These are phyloP conservation scores for Psilopsiagon aurifrons DNA, from an alignment of 2,113 vertebrate genomes.

Conservation along the genomic window DNA sequence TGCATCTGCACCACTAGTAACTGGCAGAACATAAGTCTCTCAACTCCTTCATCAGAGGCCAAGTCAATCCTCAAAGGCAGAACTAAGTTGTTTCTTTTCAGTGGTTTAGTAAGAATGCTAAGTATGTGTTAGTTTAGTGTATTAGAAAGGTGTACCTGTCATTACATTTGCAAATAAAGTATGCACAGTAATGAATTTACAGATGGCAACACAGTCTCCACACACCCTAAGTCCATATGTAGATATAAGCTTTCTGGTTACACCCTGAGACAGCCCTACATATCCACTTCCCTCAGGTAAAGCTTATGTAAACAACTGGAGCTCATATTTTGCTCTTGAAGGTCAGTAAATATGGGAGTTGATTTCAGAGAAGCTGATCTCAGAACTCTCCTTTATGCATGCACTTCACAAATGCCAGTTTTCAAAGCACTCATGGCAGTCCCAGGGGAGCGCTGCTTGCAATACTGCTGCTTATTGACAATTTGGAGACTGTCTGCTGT, in stretches of 20 bases:
- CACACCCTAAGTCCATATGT: neutral
- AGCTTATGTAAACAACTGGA: slow-evolving; percentile 24
- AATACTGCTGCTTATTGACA: neutral
- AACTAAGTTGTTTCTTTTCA: neutral
- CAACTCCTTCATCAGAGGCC: neutral
- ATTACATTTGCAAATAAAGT: neutral
- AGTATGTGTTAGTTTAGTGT: neutral
- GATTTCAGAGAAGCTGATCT: slow-evolving; percentile 50
- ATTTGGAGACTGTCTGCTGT: neutral
- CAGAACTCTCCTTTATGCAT: neutral
- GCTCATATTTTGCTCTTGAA: slow-evolving; percentile 19
- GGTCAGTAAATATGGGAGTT: slow-evolving; percentile 11
- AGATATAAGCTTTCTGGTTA: neutral
- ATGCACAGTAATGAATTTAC: neutral
- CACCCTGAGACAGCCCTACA: neutral
- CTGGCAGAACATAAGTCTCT: neutral
- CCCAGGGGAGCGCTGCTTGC: neutral
- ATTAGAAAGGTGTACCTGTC: neutral
- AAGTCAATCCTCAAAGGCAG: neutral
- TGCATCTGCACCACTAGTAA: neutral
- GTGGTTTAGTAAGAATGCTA: neutral
- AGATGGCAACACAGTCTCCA: neutral
- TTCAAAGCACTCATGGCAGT: neutral
- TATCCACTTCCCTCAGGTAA: neutral
- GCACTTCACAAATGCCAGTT: neutral